phyloP scores from a whole-genome alignment of 2,113 vertebrate species.

The Tautogolabrus adspersus region DNA sequence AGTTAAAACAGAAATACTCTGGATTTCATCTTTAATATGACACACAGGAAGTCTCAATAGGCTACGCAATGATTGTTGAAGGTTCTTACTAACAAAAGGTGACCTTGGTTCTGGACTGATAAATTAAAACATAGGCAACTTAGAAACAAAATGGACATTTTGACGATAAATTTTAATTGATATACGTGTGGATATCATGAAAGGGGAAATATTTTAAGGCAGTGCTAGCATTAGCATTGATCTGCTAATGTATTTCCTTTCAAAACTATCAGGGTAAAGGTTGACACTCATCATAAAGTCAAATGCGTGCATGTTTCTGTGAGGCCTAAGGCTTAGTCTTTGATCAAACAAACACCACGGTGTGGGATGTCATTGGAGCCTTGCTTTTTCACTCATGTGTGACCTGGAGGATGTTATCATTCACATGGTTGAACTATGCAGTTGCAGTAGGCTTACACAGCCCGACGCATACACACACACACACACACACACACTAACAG shows the following conservation, averaged over 20 bases:
- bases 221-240: background rate
- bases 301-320: slow-evolving; percentile 9
- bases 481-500: slow-evolving; percentile 39
- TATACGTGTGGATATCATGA: background rate
- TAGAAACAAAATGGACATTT: too few species aligned
- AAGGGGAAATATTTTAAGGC: slow-evolving; percentile 11
- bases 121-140: too few species aligned
- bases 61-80: too few species aligned
- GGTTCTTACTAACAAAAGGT: too few species aligned
- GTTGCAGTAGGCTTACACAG: background rate
- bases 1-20: too few species aligned
- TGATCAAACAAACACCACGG: slow-evolving; percentile 38
- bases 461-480: background rate
- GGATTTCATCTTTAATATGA: too few species aligned
- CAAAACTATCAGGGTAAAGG: slow-evolving; percentile 4
- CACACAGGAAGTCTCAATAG: too few species aligned
- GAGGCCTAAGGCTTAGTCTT: slow-evolving; percentile 14
- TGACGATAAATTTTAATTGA: background rate
- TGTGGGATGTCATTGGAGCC: slow-evolving; percentile 34
- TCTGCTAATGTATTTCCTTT: background rate
- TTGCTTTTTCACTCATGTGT: slow-evolving; percentile 22
- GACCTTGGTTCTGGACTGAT: too few species aligned
- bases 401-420: slow-evolving; percentile 32
- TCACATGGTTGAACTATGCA: slow-evolving; percentile 28
- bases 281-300: slow-evolving; percentile 2